Evolutionary conservation across 2,888 invertebrate species (phyloP), one percentile per base, ranked within the genome.

Genomic region (Sminthurinus aureus): DNA sequence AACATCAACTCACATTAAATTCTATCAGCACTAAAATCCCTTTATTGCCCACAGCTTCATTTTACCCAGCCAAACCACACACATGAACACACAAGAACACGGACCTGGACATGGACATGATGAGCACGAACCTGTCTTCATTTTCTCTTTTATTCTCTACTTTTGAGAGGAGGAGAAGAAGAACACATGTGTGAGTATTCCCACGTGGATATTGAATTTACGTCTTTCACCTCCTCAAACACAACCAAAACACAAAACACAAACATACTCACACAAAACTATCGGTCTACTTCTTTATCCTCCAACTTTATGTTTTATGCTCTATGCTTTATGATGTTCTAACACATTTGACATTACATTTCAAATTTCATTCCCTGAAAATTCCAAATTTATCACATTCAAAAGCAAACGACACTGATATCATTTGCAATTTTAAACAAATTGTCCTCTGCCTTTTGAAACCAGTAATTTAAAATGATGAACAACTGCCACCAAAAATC

Each of bases 11-110:
- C n/a, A 58, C 74, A 81, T 81, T 81, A 81, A 80, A 80, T 74
- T 81, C 81, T 52, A 81, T 81, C 74, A 81, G 81, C 38, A 81
- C 64, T 81, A 81, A 81, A 81, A 81, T 81, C 64, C 64, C 74
- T 81, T 81, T 81, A 81, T 81, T 74, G 52, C 74, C 64, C 69
- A 69, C 13, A n/a, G 52, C 38, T 51, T 73, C 79, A 69, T 71
- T 58, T 71, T 51, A 52, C 22, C 75, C 20, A 51, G 50, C 15
- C 50, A 24, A 26, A 38, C 51, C 50, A 76, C 38, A 76, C 75
- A 50, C 51, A 51, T 50, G 15, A 26, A 74, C 51, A 51, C 51
- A 50, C 1, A 38, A 4, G 38, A 6, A 38, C 38, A 38, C 6
- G 38, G 58, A 66, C 66, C 66, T 66, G 20, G n/a, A n/a, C 1